These are phyloP conservation scores for Centropristis striata DNA, from an alignment of 2,113 vertebrate species.

Conservation along the genomic window DNA sequence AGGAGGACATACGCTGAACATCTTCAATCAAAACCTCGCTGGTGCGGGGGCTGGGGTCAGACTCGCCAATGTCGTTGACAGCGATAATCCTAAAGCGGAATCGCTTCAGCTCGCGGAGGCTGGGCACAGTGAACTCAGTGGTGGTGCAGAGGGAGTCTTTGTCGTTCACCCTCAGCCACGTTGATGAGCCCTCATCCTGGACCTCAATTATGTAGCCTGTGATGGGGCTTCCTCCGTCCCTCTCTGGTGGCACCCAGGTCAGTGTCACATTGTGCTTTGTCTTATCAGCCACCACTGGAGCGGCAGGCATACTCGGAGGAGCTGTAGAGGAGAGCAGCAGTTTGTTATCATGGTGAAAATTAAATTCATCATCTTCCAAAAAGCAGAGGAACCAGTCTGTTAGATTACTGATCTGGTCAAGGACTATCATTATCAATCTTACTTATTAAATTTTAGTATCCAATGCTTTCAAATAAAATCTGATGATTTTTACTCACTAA, in stretches of 20 bases:
- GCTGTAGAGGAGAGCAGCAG: conserved; percentile 78
- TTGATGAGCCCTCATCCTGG: conserved; percentile 92
- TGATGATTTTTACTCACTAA: conserved; percentile 89
- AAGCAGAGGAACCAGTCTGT: neutral
- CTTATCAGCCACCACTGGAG: conserved; percentile 93
- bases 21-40: conserved; percentile 92
- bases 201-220: conserved; percentile 98
- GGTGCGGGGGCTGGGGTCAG: conserved; percentile 94
- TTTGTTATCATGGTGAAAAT: neutral
- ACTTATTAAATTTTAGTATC: neutral
- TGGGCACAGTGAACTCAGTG: conserved; percentile 93
- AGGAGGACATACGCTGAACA: conserved; percentile 87
- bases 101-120: conserved; percentile 92
- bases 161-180: conserved; percentile 93
- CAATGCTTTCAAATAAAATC: neutral
- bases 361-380: neutral
- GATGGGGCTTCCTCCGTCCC: conserved; percentile 96
- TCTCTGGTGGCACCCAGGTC: conserved; percentile 92
- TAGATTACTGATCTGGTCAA: neutral
- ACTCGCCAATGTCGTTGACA: conserved; percentile 97
- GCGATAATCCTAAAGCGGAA: conserved; percentile 96
- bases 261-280: conserved; percentile 94
- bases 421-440: neutral
- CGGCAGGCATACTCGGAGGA: conserved; percentile 93
- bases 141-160: conserved; percentile 90